phyloP scores from a whole-genome alignment of 2,113 vertebrate species.

The Speoplatyrhinus poulsoni region DNA sequence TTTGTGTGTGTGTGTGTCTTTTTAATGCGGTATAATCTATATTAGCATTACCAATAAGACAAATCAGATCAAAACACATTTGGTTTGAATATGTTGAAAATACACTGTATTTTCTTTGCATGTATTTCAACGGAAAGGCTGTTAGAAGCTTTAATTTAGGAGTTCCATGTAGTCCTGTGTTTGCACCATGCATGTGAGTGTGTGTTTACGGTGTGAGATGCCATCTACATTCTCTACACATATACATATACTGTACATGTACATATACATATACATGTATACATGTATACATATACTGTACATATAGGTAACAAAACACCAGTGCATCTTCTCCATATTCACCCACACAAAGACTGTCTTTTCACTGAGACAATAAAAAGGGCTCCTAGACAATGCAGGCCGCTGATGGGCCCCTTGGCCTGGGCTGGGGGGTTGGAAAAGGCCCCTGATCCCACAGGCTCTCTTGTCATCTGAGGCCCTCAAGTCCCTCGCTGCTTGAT shows the following conservation, averaged over 20 bases:
- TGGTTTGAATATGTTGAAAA: not conserved
- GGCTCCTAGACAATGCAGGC: conserved; percentile 39
- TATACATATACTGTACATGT: too few species aligned
- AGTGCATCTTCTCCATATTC: not conserved
- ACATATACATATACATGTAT: too few species aligned
- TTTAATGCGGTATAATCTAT: too few species aligned
- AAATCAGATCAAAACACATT: not conserved
- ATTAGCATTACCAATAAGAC: not conserved
- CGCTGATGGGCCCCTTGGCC: conserved; percentile 30
- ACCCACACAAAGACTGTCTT: conserved; percentile 35
- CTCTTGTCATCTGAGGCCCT: conserved; percentile 59
- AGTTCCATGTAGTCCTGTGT: not conserved
- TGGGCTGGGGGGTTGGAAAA: conserved; percentile 15
- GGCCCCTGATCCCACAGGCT: conserved; percentile 49
- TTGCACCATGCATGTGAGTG: conserved; percentile 17
- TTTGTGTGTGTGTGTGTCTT: too few species aligned
- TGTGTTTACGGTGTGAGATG: conserved; percentile 1
- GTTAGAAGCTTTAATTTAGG: too few species aligned
- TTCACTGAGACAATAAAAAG: conserved; percentile 34
- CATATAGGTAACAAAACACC: not conserved
- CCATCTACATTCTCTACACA: not conserved
- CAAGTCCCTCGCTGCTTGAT: conserved; percentile 36
- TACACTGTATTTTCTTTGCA: too few species aligned
- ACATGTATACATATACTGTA: not conserved
- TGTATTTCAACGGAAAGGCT: too few species aligned